Evolutionary conservation across 2,797 vertebrate genomes (phyloP).

Genomic region (Arremon brunneinucha): DNA sequence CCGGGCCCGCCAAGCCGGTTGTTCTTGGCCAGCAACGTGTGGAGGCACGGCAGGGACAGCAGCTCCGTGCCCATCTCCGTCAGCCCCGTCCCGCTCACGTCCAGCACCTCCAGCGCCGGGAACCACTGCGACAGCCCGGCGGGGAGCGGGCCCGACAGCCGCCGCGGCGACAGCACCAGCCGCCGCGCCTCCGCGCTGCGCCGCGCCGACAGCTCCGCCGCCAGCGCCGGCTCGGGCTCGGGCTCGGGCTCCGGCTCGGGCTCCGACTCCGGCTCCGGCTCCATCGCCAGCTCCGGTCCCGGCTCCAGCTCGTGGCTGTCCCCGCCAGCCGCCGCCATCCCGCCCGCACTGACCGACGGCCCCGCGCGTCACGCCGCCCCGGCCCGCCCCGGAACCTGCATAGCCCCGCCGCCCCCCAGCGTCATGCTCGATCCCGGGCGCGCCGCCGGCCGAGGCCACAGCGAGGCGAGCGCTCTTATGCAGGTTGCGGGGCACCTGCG

Average conservation of each 20-base stretch:
- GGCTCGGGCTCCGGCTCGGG: neutral
- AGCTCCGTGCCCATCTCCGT: slow-evolving; percentile 82
- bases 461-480: neutral
- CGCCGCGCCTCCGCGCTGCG: slow-evolving; percentile 73
- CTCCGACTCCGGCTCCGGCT: slow-evolving; percentile 6
- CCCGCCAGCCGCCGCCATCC: neutral
- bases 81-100: slow-evolving; percentile 90
- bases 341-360: neutral
- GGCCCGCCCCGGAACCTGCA: slow-evolving; percentile 41
- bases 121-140: slow-evolving; percentile 79
- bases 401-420: accelerated
- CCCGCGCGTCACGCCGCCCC: neutral
- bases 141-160: slow-evolving; percentile 77
- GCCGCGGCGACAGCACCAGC: slow-evolving; percentile 84
- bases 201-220: slow-evolving; percentile 71
- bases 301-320: neutral
- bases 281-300: neutral
- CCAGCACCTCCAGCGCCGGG: slow-evolving; percentile 85
- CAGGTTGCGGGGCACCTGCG: neutral
- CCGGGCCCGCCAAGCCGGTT: slow-evolving; percentile 87
- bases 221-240: slow-evolving; percentile 67
- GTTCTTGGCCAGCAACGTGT: slow-evolving; percentile 91
- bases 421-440: neutral
- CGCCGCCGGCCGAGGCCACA: accelerated
- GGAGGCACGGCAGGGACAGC: slow-evolving; percentile 79